phyloP scores from a whole-genome alignment of 2,113 vertebrate species.

The Channa argus region DNA sequence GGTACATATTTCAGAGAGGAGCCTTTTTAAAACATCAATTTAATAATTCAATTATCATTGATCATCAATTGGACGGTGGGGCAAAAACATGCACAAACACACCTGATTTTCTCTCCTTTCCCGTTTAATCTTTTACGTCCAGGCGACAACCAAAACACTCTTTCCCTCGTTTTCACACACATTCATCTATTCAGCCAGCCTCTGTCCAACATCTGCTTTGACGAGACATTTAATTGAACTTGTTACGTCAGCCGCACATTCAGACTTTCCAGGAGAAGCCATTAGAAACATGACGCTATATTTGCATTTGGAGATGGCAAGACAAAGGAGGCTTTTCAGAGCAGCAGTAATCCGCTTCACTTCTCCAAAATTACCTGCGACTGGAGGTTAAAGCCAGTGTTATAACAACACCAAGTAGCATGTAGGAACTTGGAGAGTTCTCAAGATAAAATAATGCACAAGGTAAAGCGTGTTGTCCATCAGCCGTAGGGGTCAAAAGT shows the following conservation, averaged over 20 bases:
- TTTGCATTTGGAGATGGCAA: conserved; percentile 38
- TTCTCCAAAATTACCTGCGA: conserved; percentile 1
- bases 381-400: neutral
- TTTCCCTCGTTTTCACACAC: neutral
- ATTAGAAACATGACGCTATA: conserved; percentile 55
- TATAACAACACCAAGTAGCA: no score
- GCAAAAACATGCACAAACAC: neutral
- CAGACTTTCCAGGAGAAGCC: conserved; percentile 53
- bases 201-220: conserved; percentile 64
- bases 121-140: conserved; percentile 20
- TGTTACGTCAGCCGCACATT: conserved; percentile 53
- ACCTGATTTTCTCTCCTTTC: conserved; percentile 22
- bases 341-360: neutral
- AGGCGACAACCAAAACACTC: neutral
- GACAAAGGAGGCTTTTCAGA: conserved; percentile 68
- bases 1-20: no score
- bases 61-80: no score
- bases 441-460: no score
- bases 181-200: neutral
- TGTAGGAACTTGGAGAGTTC: no score
- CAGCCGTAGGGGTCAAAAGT: no score
- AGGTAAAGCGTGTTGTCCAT: no score
- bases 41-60: no score
- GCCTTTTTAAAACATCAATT: no score
- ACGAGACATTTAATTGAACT: conserved; percentile 65